Conservation (phyloP, 2,797 vertebrate genomes). For the Leucoraja ocellata region DNA sequence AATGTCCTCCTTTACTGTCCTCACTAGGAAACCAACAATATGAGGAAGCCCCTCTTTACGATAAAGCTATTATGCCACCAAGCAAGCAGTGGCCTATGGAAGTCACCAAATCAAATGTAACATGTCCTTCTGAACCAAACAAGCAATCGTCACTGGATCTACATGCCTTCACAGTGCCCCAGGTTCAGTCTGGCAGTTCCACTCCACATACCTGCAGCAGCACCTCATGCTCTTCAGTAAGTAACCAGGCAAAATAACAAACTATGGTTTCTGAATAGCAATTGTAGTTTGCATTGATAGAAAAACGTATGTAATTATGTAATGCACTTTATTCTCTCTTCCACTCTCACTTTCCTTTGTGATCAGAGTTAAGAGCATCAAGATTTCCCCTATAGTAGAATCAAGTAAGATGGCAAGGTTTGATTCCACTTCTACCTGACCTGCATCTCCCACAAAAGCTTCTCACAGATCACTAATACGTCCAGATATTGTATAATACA, state of each 20-base stretch:
- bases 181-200: constrained; percentile 64
- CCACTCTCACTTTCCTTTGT: no score
- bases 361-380: not conserved
- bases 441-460: not conserved
- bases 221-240: constrained; percentile 87
- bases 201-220: constrained; percentile 77
- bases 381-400: no score
- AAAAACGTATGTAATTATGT: not conserved
- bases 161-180: constrained; percentile 67
- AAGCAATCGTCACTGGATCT: constrained; percentile 42
- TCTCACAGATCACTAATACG: no score
- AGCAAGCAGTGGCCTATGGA: constrained; percentile 66
- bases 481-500: not conserved
- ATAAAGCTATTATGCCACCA: constrained; percentile 56
- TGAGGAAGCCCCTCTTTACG: constrained; percentile 65
- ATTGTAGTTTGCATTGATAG: no score
- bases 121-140: constrained; percentile 50
- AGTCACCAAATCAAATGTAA: constrained; percentile 49
- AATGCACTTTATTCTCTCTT: not conserved
- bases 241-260: constrained; percentile 40
- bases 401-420: not conserved
- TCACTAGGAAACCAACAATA: constrained; percentile 62
- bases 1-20: constrained; percentile 40
- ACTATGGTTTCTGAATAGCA: not conserved
- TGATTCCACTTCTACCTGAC: not conserved